These are phyloP conservation scores for Ptychoptera albimana DNA, from an alignment of 2,888 invertebrate genomes.

Conservation along the genomic window DNA sequence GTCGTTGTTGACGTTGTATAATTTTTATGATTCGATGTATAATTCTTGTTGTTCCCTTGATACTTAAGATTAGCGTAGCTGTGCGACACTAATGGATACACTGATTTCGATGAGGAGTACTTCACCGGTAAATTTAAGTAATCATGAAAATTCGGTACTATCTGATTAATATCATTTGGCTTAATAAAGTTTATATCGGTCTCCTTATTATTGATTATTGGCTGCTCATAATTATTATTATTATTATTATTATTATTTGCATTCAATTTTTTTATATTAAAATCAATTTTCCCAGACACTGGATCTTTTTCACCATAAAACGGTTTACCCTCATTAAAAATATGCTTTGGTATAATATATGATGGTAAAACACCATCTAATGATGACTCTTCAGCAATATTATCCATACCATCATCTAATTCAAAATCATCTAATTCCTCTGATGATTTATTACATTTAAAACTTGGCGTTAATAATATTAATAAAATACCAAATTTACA, in stretches of 20 bases:
- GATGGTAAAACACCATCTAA: constrained; percentile 10
- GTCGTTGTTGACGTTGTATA: constrained; percentile 18
- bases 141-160: constrained; percentile 48
- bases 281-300: constrained; percentile 46
- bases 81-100: constrained; percentile 50
- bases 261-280: constrained; percentile 36
- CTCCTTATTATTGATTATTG: constrained; percentile 14
- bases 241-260: neutral
- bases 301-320: constrained; percentile 55
- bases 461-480: no score
- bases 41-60: constrained; percentile 42
- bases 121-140: constrained; percentile 50
- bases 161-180: constrained; percentile 42
- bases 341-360: constrained; percentile 35
- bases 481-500: no score
- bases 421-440: no score
- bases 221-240: constrained; percentile 10
- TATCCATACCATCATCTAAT: neutral
- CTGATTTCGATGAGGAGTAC: constrained; percentile 50
- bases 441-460: no score
- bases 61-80: constrained; percentile 57
- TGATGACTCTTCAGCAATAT: constrained; percentile 2
- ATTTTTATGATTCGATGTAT: constrained; percentile 33
- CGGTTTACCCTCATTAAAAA: constrained; percentile 52
- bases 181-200: constrained; percentile 19